Evolutionary conservation across 2,113 vertebrate genomes (phyloP), one percentile per base, ranked within the genome.

Genomic region (Bufo gargarizans): DNA sequence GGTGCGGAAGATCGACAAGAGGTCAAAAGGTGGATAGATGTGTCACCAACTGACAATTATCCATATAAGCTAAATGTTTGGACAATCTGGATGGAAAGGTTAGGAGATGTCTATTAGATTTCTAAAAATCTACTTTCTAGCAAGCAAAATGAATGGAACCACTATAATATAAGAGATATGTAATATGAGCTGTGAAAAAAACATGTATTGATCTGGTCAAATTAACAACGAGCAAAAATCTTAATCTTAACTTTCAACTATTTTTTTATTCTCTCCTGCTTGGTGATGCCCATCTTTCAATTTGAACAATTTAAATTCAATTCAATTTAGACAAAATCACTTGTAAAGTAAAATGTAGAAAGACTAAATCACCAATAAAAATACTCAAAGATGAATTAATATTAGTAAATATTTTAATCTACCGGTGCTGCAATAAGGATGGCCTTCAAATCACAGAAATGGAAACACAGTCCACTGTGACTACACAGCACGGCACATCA

Each of bases 401-500:
- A 56, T 22, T 79, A 7, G 12, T 3, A 33, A 50, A 49, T 65
- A 49, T 67, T 69, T 50, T 50, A 58, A 80, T 58, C n/a, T 80
- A 80, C 55, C 63, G 81, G 81, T 83, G 81, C 81, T 83, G 81
- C 81, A 83, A 67, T 83, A 74, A 72, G 83, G 85, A 86, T 86
- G 74, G 58, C 72, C 69, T 84, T 76, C 22, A 72, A 63, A 86
- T 79, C 49, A 86, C 74, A 86, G 53, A 65, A 11, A 80, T 79
- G 85, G 74, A 79, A 55, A 86, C 76, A 86, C 58, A 47, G 56
- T 63, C 58, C 72, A 76, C 85, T 69, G 22, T 69, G 47, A 67
- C 45, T 78, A 86, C 84, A 77, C 72, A 61, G 58, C 55, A 86
- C 85, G 72, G 74, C 85, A 86, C 76, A 79, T 79, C 85, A 86